Evolutionary conservation across 2,797 vertebrate species (phyloP).

Genomic region (Phataginus tricuspis): DNA sequence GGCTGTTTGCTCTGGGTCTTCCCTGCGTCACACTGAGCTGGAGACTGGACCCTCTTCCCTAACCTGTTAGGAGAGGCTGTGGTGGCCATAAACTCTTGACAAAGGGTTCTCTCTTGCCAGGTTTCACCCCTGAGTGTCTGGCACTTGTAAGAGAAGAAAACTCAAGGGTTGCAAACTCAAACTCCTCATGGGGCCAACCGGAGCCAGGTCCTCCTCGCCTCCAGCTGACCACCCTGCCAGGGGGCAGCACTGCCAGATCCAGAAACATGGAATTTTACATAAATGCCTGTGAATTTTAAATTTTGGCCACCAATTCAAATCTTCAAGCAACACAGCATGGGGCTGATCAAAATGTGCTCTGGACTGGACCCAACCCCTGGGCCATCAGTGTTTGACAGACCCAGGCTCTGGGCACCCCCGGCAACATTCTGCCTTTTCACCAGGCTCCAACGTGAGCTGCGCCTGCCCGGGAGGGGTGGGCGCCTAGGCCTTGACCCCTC

Average conservation of each 20-base stretch:
- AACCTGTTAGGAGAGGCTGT: background rate
- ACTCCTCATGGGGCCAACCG: background rate
- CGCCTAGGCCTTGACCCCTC: background rate
- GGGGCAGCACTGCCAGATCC: fast-evolving
- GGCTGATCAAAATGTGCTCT: background rate
- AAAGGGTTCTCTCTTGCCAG: background rate
- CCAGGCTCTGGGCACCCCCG: background rate
- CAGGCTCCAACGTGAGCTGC: background rate
- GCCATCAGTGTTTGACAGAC: background rate
- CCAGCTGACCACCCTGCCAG: background rate
- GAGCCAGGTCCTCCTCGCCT: background rate
- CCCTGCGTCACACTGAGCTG: background rate
- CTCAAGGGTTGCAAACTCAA: background rate
- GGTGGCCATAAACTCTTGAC: background rate
- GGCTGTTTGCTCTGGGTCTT: fast-evolving
- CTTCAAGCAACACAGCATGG: background rate
- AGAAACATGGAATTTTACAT: background rate
- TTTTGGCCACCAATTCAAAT: background rate
- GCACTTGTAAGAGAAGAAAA: background rate
- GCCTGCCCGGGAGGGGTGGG: no score
- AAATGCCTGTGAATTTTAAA: background rate
- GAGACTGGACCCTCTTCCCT: background rate
- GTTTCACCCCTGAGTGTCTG: background rate
- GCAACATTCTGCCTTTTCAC: background rate
- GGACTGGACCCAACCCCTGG: background rate